phyloP scores from a whole-genome alignment of 2,113 vertebrate genomes.

The Zosterops borbonicus region DNA sequence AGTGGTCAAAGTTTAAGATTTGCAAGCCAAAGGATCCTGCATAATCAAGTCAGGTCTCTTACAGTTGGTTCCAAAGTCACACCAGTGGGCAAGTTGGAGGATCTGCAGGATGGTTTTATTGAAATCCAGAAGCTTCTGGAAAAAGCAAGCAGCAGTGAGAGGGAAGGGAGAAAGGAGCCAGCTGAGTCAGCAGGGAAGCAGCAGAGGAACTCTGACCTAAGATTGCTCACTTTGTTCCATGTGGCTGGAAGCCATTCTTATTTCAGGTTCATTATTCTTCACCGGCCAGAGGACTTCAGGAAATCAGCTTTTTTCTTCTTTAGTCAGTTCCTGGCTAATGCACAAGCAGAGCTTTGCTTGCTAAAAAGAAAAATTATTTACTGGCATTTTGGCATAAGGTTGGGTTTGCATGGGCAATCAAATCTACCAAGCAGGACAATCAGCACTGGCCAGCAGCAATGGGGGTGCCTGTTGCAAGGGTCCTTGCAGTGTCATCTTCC shows the following conservation, averaged over 20 bases:
- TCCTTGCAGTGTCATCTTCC: not conserved
- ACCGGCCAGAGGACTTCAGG: not conserved
- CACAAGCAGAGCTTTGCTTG: not conserved
- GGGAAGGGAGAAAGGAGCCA: not conserved
- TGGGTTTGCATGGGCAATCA: not conserved
- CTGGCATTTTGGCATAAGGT: not conserved
- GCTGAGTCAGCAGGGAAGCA: not conserved
- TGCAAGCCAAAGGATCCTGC: not conserved
- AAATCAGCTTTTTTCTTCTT: not conserved
- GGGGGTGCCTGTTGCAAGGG: not conserved
- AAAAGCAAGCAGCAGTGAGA: not conserved
- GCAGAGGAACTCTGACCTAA: not conserved
- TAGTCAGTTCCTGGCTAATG: not conserved
- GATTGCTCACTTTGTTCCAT: not conserved
- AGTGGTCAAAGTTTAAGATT: not conserved
- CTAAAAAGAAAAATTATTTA: not conserved
- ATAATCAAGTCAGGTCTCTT: not conserved
- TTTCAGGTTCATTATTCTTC: not conserved
- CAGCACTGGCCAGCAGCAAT: rapidly evolving
- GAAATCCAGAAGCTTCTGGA: not conserved
- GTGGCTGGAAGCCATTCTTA: not conserved
- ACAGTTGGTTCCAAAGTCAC: not conserved
- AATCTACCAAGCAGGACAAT: not conserved
- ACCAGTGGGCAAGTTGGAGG: not conserved
- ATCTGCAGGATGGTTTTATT: not conserved